Base-by-base conservation (phyloP, 2,888 invertebrate species). In the Erebia aethiops region DNA sequence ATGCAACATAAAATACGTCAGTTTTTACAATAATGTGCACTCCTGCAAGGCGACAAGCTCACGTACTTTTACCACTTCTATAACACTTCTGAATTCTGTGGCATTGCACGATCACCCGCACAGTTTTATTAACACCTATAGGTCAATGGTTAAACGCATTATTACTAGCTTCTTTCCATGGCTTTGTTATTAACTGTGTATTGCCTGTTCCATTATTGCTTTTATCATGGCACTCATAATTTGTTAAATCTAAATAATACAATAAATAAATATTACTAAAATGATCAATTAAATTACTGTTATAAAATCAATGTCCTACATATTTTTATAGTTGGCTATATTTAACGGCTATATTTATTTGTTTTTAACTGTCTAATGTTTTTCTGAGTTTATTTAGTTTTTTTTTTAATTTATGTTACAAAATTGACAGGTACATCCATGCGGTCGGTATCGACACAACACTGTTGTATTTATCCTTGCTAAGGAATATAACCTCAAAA, bases 371-470 rank as follows among this genome's bases (percentile, higher is more conserved):
- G 5, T 21, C 13, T 21, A 1, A 46, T 11, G 11, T 21, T 18
- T 10, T 46, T 61, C 10, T 54, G 9, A 9, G 18, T 10, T 54
- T 18, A 3, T 54, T 10, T 18, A 18, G 46, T 3, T 57, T 10
- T 46, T 21, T 63, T 63, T 35, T 46, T 18, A 26, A 60, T 41
- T 60, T 16, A 63, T 21, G 49, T 69, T 72, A 49, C 56, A 54
- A 71, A 61, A 71, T 74, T 74, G 73, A 62, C 93, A 98, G 98
- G 98, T 98, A 73, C 99, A 99, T 90, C 99, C 99, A 2, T 99
- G 99, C 89, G 99, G 99, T 74, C 95, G 99, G 83, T 99, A 99
- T 92, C 95, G 99, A 68, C 98, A 99, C 94, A 99, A 99, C 92
- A 98, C 99, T 9, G 97, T 99, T 76, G 97, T 98, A 70, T 98